These are phyloP conservation scores for Isaurus tuberculatus DNA, from an alignment of 92 coral and sea anemone species.

Conservation along the genomic window DNA sequence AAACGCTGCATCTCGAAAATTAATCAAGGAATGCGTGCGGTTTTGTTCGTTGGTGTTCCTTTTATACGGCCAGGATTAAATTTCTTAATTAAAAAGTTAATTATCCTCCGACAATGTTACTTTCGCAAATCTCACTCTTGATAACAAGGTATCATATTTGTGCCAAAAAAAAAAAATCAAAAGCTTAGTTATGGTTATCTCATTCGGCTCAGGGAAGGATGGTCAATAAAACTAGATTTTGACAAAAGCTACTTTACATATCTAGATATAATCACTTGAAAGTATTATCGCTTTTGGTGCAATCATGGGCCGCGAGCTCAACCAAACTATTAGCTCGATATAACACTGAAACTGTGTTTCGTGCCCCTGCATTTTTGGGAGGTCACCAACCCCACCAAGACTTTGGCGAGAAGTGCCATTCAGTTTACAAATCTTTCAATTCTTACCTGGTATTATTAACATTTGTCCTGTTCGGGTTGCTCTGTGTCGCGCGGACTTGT, in stretches of 20 bases:
- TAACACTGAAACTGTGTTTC: not conserved
- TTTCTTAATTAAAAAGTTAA: conserved; percentile 21
- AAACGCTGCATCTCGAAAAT: conserved; percentile 10
- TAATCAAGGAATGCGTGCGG: conserved; percentile 43
- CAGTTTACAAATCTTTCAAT: conserved; percentile 23
- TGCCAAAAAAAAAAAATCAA: not conserved
- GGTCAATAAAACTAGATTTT: conserved; percentile 1
- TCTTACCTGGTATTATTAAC: conserved; percentile 28
- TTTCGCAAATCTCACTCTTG: conserved; percentile 4
- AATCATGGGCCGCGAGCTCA: not conserved
- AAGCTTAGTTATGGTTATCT: conserved; percentile 22
- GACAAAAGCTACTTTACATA: not conserved
- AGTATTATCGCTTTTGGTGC: not conserved
- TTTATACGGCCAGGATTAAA: conserved; percentile 16
- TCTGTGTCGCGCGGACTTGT: not conserved
- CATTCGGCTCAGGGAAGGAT: not conserved
- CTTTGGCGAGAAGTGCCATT: conserved; percentile 16
- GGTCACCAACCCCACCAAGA: not conserved
- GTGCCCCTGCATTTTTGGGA: conserved; percentile 41
- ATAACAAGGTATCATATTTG: conserved; percentile 11
- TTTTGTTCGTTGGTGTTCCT: conserved; percentile 24
- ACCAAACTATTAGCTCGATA: not conserved
- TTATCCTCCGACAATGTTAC: conserved; percentile 1
- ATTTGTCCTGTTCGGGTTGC: not conserved
- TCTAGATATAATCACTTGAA: not conserved